Conservation (phyloP, 1,140 invertebrate species). For the Drosophila insularis region DNA sequence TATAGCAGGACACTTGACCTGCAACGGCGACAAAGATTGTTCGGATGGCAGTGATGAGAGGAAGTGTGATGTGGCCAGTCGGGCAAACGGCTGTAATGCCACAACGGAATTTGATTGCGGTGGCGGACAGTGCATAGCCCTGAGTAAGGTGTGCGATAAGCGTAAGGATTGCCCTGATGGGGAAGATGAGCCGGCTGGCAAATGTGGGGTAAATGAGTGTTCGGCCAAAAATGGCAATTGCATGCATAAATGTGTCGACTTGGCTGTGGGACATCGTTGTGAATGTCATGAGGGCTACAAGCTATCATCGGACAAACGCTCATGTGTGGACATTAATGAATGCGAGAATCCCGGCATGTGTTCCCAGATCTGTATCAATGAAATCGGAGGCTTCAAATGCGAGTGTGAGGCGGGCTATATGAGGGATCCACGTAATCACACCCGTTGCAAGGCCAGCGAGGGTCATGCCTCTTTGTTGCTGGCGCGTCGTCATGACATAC, state of each 20-base stretch:
- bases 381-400: constrained; percentile 96
- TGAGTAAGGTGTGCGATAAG: constrained; percentile 90
- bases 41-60: constrained; percentile 91
- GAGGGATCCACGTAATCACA: constrained; percentile 90
- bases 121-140: constrained; percentile 89
- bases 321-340: constrained; percentile 96
- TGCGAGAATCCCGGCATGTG: constrained; percentile 94
- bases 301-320: constrained; percentile 86
- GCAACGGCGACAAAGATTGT: constrained; percentile 92
- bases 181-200: constrained; percentile 89
- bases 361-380: constrained; percentile 96
- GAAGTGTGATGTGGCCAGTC: constrained; percentile 84
- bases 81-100: constrained; percentile 85
- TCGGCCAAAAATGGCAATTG: constrained; percentile 92
- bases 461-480: constrained; percentile 93
- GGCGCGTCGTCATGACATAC: constrained; percentile 92
- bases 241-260: constrained; percentile 91
- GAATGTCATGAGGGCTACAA: constrained; percentile 90
- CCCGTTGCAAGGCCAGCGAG: constrained; percentile 93
- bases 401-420: constrained; percentile 94
- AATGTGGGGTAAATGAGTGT: constrained; percentile 92
- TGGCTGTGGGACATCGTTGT: constrained; percentile 89
- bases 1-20: constrained; percentile 91
- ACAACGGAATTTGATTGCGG: constrained; percentile 92
- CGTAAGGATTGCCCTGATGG: constrained; percentile 92